Evolutionary conservation across 1,140 invertebrate genomes (phyloP).

Genomic region (Drosophila ironensis): DNA sequence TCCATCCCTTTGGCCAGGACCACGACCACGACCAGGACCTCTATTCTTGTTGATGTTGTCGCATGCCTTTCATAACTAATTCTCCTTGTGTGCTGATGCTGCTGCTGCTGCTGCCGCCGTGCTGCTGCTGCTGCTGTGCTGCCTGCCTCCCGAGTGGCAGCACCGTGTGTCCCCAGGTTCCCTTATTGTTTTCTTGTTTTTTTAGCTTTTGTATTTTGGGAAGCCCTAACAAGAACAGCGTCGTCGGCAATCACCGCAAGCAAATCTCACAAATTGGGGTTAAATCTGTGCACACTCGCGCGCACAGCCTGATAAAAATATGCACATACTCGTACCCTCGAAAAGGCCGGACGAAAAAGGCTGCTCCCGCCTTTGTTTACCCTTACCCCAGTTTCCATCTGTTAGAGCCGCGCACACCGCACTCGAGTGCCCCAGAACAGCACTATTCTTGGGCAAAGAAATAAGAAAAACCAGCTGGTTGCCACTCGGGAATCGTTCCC

Average conservation of each 20-base stretch:
- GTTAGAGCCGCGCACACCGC: conserved; percentile 16
- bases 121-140: too few relatives aligned
- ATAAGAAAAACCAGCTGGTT: conserved; percentile 63
- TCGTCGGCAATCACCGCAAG: conserved; percentile 70
- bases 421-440: conserved; percentile 34
- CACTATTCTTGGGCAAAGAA: too few relatives aligned
- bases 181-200: conserved; percentile 43
- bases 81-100: conserved; percentile 64
- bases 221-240: conserved; percentile 54
- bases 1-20: conserved; percentile 42
- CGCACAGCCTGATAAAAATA: conserved; percentile 6
- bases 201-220: conserved; percentile 69
- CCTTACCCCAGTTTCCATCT: conserved; percentile 57
- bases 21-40: background rate
- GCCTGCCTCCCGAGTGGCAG: too few relatives aligned
- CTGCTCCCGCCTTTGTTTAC: conserved; percentile 73
- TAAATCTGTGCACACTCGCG: conserved; percentile 51
- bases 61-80: conserved; percentile 69
- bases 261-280: conserved; percentile 79
- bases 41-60: conserved; percentile 39
- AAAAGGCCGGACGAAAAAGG: conserved; percentile 61
- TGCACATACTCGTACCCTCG: conserved; percentile 70
- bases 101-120: too few relatives aligned
- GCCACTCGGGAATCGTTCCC: conserved; percentile 10
- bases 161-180: conserved; percentile 39